Evolutionary conservation across 2,113 vertebrate genomes (phyloP), one percentile per base, ranked within the genome.

Genomic region (Romanogobio albipinnatus): DNA sequence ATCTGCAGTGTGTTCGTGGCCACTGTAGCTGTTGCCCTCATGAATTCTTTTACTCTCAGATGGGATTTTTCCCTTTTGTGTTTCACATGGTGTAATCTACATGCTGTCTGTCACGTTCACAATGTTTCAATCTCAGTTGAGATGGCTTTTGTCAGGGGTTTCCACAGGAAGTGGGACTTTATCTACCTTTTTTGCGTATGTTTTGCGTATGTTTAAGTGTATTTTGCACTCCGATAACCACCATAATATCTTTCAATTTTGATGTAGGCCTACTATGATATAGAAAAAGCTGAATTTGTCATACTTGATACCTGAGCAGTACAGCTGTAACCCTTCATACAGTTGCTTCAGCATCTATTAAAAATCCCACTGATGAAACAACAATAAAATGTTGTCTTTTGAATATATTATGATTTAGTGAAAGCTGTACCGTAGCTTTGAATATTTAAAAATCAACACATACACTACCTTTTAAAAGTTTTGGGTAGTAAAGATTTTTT

Each of bases 131-230:
- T 86, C 66, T 73, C 53, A 83, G 53, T 64, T 17, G 47, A 83
- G 15, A 13, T 70, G 29, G 47, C 36, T 33, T 59, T 17, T 51
- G 51, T 47, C 47, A 15, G 66, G 29, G 1, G 26, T 79, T 83
- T 77, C 58, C 76, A 62, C 85, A 86, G 85, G 81, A 86, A 64
- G 81, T 80, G 81, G 68, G 56, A 33, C 51, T 15, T 17, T 47
- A 45, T 66, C n/a, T 81, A 39, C 5, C 26, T 47, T 22, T 66
- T 33, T 62, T n/a, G 26, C n/a, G n/a, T n/a, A n/a, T n/a, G n/a
- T n/a, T n/a, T n/a, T n/a, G n/a, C n/a, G n/a, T n/a, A n/a, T n/a
- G n/a, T n/a, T 29, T 19, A 43, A 43, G 17, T 19, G 3, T 76
- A 26, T 11, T 4, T 2, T 19, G 3, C 47, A 76, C 49, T 29